Conservation (phyloP, 2,888 invertebrate genomes). For the Melipona beecheii region DNA sequence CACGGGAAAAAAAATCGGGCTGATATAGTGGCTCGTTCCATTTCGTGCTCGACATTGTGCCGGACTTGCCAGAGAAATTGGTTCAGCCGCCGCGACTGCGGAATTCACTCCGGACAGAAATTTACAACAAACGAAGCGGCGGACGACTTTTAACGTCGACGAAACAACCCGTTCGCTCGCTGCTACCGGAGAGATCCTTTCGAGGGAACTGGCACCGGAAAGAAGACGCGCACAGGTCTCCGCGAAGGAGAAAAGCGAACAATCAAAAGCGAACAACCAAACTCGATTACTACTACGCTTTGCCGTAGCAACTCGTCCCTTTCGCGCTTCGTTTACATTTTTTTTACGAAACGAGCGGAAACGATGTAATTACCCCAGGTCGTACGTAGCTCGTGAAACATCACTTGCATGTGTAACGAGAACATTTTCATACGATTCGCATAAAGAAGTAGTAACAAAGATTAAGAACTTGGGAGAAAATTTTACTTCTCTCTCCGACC, state of each 20-base stretch:
- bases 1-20: constrained; percentile 19
- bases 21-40: constrained; percentile 8
- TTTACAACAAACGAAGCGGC: constrained; percentile 32
- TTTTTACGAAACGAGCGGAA: not conserved
- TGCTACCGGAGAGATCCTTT: not conserved
- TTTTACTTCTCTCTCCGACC: not conserved
- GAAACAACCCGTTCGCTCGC: constrained; percentile 10
- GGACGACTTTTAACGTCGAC: constrained; percentile 31
- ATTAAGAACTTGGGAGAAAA: not conserved
- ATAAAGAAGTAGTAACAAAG: not conserved
- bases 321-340: constrained; percentile 22
- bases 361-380: constrained; percentile 10
- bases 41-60: constrained; percentile 20
- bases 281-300: constrained; percentile 45
- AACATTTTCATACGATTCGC: not conserved
- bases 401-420: not conserved
- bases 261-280: constrained; percentile 36
- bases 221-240: constrained; percentile 10
- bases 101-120: constrained; percentile 14
- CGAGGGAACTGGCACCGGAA: constrained; percentile 7
- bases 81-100: constrained; percentile 1
- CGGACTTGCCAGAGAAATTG: constrained; percentile 7
- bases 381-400: not conserved
- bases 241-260: constrained; percentile 23
- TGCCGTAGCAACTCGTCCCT: constrained; percentile 22